phyloP scores from a whole-genome alignment of 1,140 invertebrate species.

The Gyrodactylus salaris region DNA sequence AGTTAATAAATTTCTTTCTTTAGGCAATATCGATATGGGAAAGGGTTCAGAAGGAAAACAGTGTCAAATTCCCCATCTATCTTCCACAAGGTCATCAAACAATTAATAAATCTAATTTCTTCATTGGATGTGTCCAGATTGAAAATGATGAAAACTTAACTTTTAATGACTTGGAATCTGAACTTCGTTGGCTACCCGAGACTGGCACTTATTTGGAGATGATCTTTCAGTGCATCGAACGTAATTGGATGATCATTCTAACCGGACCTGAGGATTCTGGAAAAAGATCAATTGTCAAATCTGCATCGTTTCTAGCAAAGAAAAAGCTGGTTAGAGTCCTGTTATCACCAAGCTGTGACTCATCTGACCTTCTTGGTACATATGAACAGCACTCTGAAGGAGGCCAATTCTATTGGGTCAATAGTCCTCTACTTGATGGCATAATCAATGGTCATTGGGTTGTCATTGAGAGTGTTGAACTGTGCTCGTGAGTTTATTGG shows the following conservation, averaged over 20 bases:
- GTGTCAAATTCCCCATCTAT: background rate
- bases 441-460: conserved; percentile 45
- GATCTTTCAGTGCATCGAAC: conserved; percentile 41
- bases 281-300: conserved; percentile 42
- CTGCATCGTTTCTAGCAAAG: conserved; percentile 35
- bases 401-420: conserved; percentile 69
- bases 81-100: background rate
- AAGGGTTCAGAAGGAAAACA: background rate
- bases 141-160: conserved; percentile 15
- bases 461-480: background rate
- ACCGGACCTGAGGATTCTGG: conserved; percentile 42
- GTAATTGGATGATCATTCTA: conserved; percentile 62
- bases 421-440: conserved; percentile 60
- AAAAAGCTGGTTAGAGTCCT: conserved; percentile 36
- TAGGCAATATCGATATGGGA: too few relatives aligned
- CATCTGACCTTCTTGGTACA: conserved; percentile 61
- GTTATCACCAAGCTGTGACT: conserved; percentile 71
- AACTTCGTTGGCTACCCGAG: background rate
- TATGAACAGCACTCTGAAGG: conserved; percentile 69
- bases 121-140: background rate
- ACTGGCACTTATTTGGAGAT: conserved; percentile 29
- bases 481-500: background rate
- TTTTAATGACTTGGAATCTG: too few relatives aligned
- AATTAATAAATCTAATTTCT: background rate
- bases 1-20: too few relatives aligned